Evolutionary conservation across 2,888 invertebrate species (phyloP), one percentile per base, ranked within the genome.

Genomic region (Clivina fossor): DNA sequence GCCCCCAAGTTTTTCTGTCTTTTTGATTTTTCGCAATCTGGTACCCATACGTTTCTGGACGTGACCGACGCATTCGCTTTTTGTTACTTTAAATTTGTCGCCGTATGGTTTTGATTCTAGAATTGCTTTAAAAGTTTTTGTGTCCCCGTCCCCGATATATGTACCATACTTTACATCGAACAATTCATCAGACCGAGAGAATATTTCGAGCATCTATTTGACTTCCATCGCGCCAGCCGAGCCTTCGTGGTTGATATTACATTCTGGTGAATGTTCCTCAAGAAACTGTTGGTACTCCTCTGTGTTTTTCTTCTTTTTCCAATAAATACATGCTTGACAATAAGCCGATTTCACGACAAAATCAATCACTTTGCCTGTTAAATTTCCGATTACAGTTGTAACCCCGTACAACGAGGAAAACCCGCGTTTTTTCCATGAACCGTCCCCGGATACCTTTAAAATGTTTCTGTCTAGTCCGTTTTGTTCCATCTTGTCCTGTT

Each of bases 371-470:
- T 47, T 55, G 15, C 47, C 37, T 24, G 55, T 54, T 15, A 24
- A 47, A 26, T 46, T 55, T 22, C 60, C 60, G 26, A 60, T 61
- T 16, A 61, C 11, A 3, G 60, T 22, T 15, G 50, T 55, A 11
- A 59, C 55, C 8, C 62, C 58, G 47, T 49, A 61, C 40, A 61
- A 53, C 5, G 60, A 62, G 16, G 61, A 40, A 51, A 48, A 60
- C n/a, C 48, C 58, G 54, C 61, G 53, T 40, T 65, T 64, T 43
- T 61, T 63, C 64, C 62, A 66, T n/a, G 62, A 60, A 22, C 64
- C 62, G 38, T 64, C 63, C 37, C 62, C 64, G 7, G 62, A 65
- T 30, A 64, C 62, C 58, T 26, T 64, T 11, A 64, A 58, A 11
- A 1, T 33, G 33, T 33, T 33, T 33, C 4, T 38, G 11, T 11